Evolutionary conservation across 2,113 vertebrate genomes (phyloP), one percentile per base, ranked within the genome.

Genomic region (Melospiza georgiana): DNA sequence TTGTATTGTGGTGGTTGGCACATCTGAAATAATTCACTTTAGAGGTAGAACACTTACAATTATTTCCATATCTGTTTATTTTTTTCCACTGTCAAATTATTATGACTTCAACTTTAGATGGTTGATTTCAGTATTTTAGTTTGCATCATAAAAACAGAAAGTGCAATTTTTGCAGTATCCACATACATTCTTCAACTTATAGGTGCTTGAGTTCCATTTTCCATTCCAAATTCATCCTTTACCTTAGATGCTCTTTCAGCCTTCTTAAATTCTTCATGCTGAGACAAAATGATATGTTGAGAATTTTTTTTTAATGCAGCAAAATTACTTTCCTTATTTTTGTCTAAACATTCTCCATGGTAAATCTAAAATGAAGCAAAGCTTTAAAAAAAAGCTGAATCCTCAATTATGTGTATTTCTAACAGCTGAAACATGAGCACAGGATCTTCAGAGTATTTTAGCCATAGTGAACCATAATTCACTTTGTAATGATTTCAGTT

Each of bases 1-100:
- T 96, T 96, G 13, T 96, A 97, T 97, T 97, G 97, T 98, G 97
- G 97, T 98, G 98, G 95, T 98, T 98, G 98, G 98, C 97, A 98
- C 97, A 98, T 98, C 97, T 98, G 97, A 98, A 94, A 94, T 84
- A 93, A 84, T 90, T 91, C 63, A 80, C 72, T 71, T 91, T 11
- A 46, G 79, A n/a, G 13, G 39, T 41, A 87, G 75, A 91, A 85
- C 30, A 52, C 10, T 72, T 93, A 5, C 0, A 73, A 39, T 59
- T 94, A 22, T 63, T 90, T 90, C 65, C 80, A 73, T 94, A 63
- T 15, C 46, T 65, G 14, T 94, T 93, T 63, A 31, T 84, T 96
- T 94, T 90, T 88, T 84, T 28, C 49, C 85, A 75, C 94, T 93
- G 1, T 75, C 73, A 90, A 90, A 93, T 94, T 94, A 63, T 71